Evolutionary conservation across 2,113 vertebrate genomes (phyloP).

Genomic region (Damaliscus lunatus): DNA sequence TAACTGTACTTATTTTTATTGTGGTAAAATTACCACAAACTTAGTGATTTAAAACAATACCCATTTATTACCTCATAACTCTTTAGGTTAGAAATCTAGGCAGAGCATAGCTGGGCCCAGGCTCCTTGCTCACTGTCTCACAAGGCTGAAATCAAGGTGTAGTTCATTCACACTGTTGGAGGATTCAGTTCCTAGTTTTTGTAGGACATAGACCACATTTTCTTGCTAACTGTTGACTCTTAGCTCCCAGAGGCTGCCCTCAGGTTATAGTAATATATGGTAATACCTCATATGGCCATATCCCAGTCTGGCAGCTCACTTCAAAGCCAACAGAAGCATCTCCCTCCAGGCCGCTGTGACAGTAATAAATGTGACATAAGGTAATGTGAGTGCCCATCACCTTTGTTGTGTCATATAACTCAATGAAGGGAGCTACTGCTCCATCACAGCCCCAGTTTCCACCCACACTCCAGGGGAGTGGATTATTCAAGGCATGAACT

Average conservation of each 20-base stretch:
- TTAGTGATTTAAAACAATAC: background rate
- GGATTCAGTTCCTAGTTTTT: background rate
- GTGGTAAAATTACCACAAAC: background rate
- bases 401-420: background rate
- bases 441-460: background rate
- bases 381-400: background rate
- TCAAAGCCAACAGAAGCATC: background rate
- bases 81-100: background rate
- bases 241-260: background rate
- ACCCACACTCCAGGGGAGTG: background rate
- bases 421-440: background rate
- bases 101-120: background rate
- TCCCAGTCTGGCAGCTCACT: background rate
- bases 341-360: background rate
- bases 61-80: background rate
- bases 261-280: background rate
- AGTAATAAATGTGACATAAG: background rate
- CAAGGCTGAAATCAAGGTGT: background rate
- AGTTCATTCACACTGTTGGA: background rate
- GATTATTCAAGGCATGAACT: background rate
- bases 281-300: background rate
- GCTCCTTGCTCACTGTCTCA: background rate
- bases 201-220: background rate
- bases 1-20: background rate
- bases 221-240: background rate